Evolutionary conservation across 2,888 invertebrate species (phyloP).

Genomic region (Pandemis corylana): DNA sequence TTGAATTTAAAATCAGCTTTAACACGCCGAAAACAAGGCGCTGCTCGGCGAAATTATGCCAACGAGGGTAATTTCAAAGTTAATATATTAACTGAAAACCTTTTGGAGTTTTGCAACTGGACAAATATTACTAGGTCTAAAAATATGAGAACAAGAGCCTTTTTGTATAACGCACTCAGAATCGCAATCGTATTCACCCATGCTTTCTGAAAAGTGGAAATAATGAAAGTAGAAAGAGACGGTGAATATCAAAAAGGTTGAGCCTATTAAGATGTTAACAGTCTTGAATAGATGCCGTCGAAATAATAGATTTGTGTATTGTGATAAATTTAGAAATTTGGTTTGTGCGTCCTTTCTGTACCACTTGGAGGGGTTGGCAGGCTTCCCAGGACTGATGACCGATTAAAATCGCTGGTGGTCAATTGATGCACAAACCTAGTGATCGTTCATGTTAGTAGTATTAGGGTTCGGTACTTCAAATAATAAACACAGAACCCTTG

Average conservation of each 20-base stretch:
- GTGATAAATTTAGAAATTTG: not conserved
- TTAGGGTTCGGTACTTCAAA: too few relatives aligned
- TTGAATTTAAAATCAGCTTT: conserved; percentile 44
- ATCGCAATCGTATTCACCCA: too few relatives aligned
- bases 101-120: conserved; percentile 23
- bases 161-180: not conserved
- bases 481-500: too few relatives aligned
- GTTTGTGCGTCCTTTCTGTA: not conserved
- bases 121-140: not conserved
- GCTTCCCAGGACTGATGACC: conserved; percentile 1
- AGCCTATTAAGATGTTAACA: too few relatives aligned
- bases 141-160: not conserved
- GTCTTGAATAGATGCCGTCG: not conserved
- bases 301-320: not conserved
- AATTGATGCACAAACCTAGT: not conserved
- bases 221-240: too few relatives aligned
- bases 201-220: too few relatives aligned
- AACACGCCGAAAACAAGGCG: conserved; percentile 38
- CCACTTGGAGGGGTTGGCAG: not conserved
- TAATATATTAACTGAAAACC: conserved; percentile 35
- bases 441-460: too few relatives aligned
- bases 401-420: not conserved
- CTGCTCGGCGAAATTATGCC: conserved; percentile 40
- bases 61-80: conserved; percentile 38
- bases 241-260: too few relatives aligned